Base-by-base conservation (phyloP, 2,113 vertebrate species). In the Bambusicola thoracicus region DNA sequence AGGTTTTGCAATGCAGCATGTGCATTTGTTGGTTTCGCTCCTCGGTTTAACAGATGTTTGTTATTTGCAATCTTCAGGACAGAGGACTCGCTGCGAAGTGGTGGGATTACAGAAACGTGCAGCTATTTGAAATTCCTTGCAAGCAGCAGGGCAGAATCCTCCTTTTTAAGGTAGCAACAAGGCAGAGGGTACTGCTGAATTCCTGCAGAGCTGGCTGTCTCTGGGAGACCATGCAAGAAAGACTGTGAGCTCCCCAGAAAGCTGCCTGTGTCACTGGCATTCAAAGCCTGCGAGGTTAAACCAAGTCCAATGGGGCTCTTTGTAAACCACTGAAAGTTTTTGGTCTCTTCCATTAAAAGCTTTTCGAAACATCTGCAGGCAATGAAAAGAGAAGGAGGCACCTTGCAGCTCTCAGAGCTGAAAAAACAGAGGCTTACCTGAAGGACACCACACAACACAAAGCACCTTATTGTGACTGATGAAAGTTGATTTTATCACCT, bases 21-120 rank as follows among this genome's bases (percentile, higher is more conserved):
- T 73, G 83, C 55, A 59, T 92, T 90, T 92, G 88, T 90, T 93
- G 77, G 21, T 85, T 78, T 81, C 40, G 40, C 77, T 81, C 90
- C 83, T 15, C 43, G 62, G 76, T 73, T 85, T 70, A 84, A 77
- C 94, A 96, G 91, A 92, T 95, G 93, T 94, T 96, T 95, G 93
- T 73, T 92, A 93, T 95, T 92, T 95, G 92, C 74, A 70, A 32
- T 87, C 82, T 81, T 86, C 85, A 79, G 29, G 72, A 80, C 80
- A 7, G 86, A 90, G 74, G 83, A 95, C 85, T 68, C 2, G 3
- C 56, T 81, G 59, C 88, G 78, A 92, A 95, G 87, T n/a, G 20
- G 41, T 88, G 84, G 83, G 86, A 80, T 90, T 85, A 92, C 79
- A 69, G 90, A 92, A 49, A 86, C 38, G 73, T 85, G 68, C 66